Evolutionary conservation across 1,140 invertebrate species (phyloP).

Genomic region (Drosophila repleta): DNA sequence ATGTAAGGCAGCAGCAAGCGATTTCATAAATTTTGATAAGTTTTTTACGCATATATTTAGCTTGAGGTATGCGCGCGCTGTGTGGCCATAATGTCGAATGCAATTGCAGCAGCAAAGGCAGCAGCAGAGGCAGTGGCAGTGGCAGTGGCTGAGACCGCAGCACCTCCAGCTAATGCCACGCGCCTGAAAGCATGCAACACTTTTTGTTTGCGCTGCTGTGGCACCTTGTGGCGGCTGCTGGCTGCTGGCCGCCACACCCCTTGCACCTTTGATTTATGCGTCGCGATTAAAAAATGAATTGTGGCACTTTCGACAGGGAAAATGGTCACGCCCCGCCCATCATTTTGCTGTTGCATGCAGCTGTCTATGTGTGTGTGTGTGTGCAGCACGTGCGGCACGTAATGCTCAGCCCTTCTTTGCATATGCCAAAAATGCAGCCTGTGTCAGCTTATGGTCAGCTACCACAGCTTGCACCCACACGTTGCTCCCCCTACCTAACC

Average conservation of each 20-base stretch:
- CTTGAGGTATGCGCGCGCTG: slow-evolving; percentile 14
- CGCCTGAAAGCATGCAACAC: slow-evolving; percentile 45
- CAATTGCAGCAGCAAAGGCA: slow-evolving; percentile 11
- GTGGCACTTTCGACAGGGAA: slow-evolving; percentile 76
- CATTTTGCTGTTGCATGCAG: slow-evolving; percentile 24
- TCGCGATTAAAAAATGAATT: slow-evolving; percentile 82
- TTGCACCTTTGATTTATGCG: slow-evolving; percentile 76
- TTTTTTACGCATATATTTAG: not conserved
- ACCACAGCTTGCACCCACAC: not conserved
- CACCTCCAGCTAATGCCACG: slow-evolving; percentile 29
- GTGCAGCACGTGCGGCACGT: slow-evolving; percentile 58
- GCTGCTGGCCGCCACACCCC: not conserved
- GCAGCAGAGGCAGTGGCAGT: slow-evolving; percentile 15
- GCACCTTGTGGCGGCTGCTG: not conserved
- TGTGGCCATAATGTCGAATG: slow-evolving; percentile 15
- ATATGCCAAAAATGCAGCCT: slow-evolving; percentile 51
- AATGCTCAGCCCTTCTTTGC: slow-evolving; percentile 44
- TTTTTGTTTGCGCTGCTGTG: slow-evolving; percentile 32
- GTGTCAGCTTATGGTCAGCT: slow-evolving; percentile 50
- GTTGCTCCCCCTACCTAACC: not conserved
- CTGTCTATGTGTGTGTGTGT: too few relatives aligned
- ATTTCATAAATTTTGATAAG: slow-evolving; percentile 5
- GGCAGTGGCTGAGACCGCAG: slow-evolving; percentile 19
- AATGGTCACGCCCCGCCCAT: slow-evolving; percentile 54
- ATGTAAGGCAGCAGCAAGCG: not conserved